Evolutionary conservation across 2,113 vertebrate genomes (phyloP).

Genomic region (Ctenomys sociabilis): DNA sequence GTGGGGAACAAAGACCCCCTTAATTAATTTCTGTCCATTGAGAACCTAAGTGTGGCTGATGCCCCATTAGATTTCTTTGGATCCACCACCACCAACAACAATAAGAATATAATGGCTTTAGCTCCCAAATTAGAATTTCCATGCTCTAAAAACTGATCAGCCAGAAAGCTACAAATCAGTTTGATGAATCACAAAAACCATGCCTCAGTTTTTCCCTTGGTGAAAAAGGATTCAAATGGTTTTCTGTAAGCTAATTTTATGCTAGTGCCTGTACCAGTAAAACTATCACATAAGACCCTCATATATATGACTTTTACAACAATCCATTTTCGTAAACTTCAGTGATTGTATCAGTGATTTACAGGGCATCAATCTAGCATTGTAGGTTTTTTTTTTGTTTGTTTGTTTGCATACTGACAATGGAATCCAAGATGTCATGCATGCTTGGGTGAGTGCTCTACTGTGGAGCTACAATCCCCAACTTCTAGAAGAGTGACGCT

Average conservation of each 20-base stretch:
- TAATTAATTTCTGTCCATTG: background rate
- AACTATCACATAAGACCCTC: background rate
- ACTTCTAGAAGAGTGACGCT: background rate
- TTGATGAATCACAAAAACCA: background rate
- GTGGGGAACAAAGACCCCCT: background rate
- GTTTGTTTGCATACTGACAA: background rate
- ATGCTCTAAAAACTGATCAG: background rate
- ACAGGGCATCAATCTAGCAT: background rate
- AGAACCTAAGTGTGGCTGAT: fast-evolving
- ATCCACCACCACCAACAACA: background rate
- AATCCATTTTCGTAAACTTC: background rate
- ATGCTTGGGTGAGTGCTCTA: background rate
- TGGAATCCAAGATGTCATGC: background rate
- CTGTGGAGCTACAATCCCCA: background rate
- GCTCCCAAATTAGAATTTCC: background rate
- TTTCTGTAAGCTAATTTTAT: background rate
- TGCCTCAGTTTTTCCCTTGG: background rate
- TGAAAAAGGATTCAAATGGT: background rate
- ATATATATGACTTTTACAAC: background rate
- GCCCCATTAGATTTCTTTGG: background rate
- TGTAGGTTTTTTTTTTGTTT: background rate
- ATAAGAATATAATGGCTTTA: background rate
- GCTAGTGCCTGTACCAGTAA: background rate
- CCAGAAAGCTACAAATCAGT: background rate
- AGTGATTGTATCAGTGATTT: background rate